Evolutionary conservation across 2,888 invertebrate genomes (phyloP).

Genomic region (Pseudanteris insignis): DNA sequence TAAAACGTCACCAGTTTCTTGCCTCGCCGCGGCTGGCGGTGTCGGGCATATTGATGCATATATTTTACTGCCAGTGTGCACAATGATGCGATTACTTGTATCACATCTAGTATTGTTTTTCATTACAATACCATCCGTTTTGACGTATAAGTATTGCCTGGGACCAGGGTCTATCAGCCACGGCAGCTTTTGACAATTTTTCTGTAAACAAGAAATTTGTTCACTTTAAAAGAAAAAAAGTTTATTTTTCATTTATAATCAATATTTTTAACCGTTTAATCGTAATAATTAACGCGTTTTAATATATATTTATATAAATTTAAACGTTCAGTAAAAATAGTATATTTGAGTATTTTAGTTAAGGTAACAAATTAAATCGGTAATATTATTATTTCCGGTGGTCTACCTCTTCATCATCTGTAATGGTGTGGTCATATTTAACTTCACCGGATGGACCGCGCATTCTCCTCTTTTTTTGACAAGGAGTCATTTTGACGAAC

Average conservation of each 20-base stretch:
- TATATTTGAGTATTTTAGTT: no score
- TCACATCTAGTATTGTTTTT: conserved; percentile 72
- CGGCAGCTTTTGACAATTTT: conserved; percentile 81
- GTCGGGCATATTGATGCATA: conserved; percentile 73
- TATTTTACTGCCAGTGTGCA: conserved; percentile 77
- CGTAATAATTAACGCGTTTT: no score
- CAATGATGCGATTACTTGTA: conserved; percentile 81
- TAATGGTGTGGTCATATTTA: conserved; percentile 69
- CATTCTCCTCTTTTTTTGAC: conserved; percentile 76
- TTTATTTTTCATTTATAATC: no score
- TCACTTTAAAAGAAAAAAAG: not conserved
- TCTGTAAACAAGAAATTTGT: conserved; percentile 73
- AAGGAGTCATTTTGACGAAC: conserved; percentile 78
- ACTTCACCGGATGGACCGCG: conserved; percentile 83
- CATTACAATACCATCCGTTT: conserved; percentile 75
- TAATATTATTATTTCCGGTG: conserved; percentile 2
- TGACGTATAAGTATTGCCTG: conserved; percentile 81
- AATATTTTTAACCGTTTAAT: no score
- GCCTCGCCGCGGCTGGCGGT: no score
- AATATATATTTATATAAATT: no score
- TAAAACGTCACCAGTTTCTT: no score
- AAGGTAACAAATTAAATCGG: no score
- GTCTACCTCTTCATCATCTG: conserved; percentile 69
- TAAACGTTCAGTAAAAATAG: no score
- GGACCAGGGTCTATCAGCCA: conserved; percentile 82